phyloP scores from a whole-genome alignment of 2,888 invertebrate species.

The Hofmannophila pseudospretella region DNA sequence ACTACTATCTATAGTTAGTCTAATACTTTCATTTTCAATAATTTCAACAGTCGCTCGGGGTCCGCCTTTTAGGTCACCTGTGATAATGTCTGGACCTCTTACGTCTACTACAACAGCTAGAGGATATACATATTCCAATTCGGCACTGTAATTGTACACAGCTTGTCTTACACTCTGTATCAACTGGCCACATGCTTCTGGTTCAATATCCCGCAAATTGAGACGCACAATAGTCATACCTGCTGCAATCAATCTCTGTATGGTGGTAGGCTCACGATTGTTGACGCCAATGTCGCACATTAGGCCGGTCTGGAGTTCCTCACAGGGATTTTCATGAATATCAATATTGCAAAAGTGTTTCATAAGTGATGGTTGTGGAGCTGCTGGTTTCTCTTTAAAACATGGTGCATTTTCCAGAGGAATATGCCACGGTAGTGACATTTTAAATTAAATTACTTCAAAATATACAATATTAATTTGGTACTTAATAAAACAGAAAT shows the following conservation, averaged over 20 bases:
- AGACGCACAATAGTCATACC: constrained; percentile 70
- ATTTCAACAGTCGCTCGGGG: constrained; percentile 50
- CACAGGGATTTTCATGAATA: constrained; percentile 53
- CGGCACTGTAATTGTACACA: constrained; percentile 66
- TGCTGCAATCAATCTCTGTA: constrained; percentile 62
- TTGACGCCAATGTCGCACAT: constrained; percentile 65
- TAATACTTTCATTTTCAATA: constrained; percentile 47
- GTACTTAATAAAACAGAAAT: no score
- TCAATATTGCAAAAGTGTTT: constrained; percentile 57
- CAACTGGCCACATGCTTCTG: constrained; percentile 58
- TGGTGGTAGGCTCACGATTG: constrained; percentile 53
- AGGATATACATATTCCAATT: constrained; percentile 68
- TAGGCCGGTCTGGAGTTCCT: constrained; percentile 62
- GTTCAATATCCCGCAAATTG: constrained; percentile 60
- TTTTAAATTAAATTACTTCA: no score
- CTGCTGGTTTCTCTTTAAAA: constrained; percentile 25
- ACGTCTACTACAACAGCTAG: constrained; percentile 64
- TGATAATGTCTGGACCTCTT: constrained; percentile 56
- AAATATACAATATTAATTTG: no score
- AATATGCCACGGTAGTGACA: constrained; percentile 68
- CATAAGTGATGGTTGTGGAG: constrained; percentile 38
- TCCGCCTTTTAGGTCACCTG: constrained; percentile 63
- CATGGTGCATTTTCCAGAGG: constrained; percentile 48
- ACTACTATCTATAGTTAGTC: constrained; percentile 68
- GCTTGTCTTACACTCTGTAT: constrained; percentile 67